These are phyloP conservation scores for Apotomis betuletana DNA, from an alignment of 2,888 invertebrate species.

Conservation along the genomic window DNA sequence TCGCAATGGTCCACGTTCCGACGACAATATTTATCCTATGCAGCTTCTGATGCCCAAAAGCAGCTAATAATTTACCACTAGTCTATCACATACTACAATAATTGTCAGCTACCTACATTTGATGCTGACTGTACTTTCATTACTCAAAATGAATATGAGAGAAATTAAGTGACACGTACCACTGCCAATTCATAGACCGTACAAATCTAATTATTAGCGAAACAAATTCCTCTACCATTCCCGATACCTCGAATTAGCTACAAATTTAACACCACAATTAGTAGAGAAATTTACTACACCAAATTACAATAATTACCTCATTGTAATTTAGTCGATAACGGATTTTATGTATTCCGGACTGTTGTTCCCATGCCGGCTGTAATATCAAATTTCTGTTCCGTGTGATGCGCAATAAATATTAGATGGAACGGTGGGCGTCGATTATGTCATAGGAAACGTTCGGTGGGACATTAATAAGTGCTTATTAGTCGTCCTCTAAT, in stretches of 20 bases:
- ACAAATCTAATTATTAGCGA: constrained; percentile 23
- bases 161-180: too few species aligned
- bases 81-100: too few species aligned
- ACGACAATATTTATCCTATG: too few species aligned
- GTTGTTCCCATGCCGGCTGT: constrained; percentile 65
- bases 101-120: too few species aligned
- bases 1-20: too few species aligned
- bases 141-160: too few species aligned
- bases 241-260: constrained; percentile 17
- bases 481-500: constrained; percentile 76
- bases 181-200: constrained; percentile 1
- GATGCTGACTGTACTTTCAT: too few species aligned
- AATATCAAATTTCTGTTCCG: constrained; percentile 69
- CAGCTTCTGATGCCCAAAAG: too few species aligned
- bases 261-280: constrained; percentile 30
- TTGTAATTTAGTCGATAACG: constrained; percentile 55
- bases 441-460: constrained; percentile 63
- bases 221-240: constrained; percentile 5
- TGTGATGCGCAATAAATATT: constrained; percentile 77
- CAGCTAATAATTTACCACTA: too few species aligned
- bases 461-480: constrained; percentile 72
- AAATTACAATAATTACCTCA: constrained; percentile 34
- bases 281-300: constrained; percentile 22
- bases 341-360: constrained; percentile 56
- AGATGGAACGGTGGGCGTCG: constrained; percentile 72